Evolutionary conservation across 1,140 invertebrate species (phyloP).

Genomic region (Hycleus cichorii): DNA sequence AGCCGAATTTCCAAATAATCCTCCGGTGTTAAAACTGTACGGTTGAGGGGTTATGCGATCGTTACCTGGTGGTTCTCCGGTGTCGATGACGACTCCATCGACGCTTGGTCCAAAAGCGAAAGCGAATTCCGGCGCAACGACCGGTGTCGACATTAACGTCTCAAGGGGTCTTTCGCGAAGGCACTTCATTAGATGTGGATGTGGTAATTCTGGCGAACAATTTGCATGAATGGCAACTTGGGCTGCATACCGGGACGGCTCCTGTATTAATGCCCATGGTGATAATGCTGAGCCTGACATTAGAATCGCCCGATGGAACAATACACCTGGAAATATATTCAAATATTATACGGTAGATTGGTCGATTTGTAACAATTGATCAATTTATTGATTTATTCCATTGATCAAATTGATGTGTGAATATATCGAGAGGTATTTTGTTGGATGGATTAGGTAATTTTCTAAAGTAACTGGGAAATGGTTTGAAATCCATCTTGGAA

Average conservation of each 20-base stretch:
- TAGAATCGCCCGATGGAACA: conserved; percentile 89
- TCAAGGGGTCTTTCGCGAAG: conserved; percentile 72
- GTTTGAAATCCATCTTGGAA: too few species aligned
- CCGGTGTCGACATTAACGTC: conserved; percentile 62
- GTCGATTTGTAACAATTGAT: too few species aligned
- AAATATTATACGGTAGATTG: neutral
- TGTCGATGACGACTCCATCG: conserved; percentile 84
- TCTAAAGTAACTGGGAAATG: too few species aligned
- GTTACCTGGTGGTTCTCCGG: conserved; percentile 52
- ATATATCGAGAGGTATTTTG: too few species aligned
- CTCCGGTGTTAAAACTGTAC: too few species aligned
- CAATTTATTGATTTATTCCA: too few species aligned
- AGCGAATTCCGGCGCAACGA: conserved; percentile 72
- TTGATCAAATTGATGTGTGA: too few species aligned
- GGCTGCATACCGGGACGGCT: conserved; percentile 78
- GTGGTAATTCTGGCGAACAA: conserved; percentile 69
- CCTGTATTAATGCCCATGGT: conserved; percentile 84
- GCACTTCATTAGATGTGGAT: conserved; percentile 72
- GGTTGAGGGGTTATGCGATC: neutral
- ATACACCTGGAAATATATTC: conserved; percentile 53
- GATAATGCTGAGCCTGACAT: conserved; percentile 93
- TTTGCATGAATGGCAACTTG: conserved; percentile 81
- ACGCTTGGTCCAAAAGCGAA: conserved; percentile 85
- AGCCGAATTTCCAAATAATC: too few species aligned
- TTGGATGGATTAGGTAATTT: too few species aligned